These are phyloP conservation scores for Aphidius ervi DNA, from an alignment of 1,140 invertebrate genomes.

Conservation along the genomic window DNA sequence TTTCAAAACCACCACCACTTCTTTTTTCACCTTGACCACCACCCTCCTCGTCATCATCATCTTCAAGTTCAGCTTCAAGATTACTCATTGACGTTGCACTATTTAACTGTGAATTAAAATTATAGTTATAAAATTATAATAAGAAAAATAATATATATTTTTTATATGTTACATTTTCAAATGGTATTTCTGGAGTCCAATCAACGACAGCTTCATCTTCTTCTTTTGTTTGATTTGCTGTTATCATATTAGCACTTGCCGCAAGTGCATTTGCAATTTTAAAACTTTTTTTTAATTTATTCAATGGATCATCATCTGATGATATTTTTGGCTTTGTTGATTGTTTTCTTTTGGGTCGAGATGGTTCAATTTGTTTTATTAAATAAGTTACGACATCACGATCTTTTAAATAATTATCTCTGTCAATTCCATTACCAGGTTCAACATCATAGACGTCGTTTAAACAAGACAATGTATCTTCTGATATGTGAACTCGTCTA, in stretches of 20 bases:
- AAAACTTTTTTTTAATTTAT: conserved; percentile 47
- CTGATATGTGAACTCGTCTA: conserved; percentile 88
- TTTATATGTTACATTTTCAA: conserved; percentile 68
- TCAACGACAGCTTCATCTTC: conserved; percentile 76
- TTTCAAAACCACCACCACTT: conserved; percentile 86
- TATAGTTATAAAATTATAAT: neutral
- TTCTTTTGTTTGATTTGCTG: conserved; percentile 47
- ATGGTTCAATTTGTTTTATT: conserved; percentile 79
- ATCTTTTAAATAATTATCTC: conserved; percentile 83
- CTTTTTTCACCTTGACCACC: conserved; percentile 61
- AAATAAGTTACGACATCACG: conserved; percentile 88
- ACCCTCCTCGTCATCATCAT: conserved; percentile 43
- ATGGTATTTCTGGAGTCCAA: conserved; percentile 88
- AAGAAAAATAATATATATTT: conserved; percentile 4
- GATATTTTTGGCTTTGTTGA: conserved; percentile 57
- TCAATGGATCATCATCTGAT: conserved; percentile 53
- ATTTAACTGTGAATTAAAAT: conserved; percentile 45
- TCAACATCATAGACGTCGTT: conserved; percentile 90
- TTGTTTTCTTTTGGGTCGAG: conserved; percentile 56
- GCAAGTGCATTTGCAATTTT: conserved; percentile 42
- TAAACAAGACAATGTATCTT: conserved; percentile 77
- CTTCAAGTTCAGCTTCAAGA: conserved; percentile 48
- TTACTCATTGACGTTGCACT: conserved; percentile 52
- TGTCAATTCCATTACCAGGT: conserved; percentile 77
- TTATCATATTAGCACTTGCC: conserved; percentile 30